Base-by-base conservation (phyloP, 2,113 vertebrate genomes). In the Pseudorhombus dupliciocellatus region DNA sequence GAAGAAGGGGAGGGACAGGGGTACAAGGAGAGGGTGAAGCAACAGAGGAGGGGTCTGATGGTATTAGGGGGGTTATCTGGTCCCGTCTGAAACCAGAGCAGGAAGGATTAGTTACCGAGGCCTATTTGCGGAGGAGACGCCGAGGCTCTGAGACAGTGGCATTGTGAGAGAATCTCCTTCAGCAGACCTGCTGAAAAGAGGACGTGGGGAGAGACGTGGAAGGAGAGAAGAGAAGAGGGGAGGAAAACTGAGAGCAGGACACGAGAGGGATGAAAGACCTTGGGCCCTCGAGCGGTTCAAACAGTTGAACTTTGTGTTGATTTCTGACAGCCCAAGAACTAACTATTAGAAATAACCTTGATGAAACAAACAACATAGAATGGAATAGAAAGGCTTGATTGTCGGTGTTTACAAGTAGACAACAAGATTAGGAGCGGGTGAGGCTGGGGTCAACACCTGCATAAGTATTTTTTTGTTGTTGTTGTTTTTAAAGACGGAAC, bases 91-190 rank as follows among this genome's bases (percentile, higher is more conserved):
- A 93, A 94, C 86, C 84, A 79, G 90, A 94, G 92, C 90, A 75
- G 81, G 65, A 69, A 60, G 80, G 91, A 93, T 94, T 80, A 80
- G 85, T 92, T 93, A 90, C 89, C 68, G 7, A 65, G 84, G 86
- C 88, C 92, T 93, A 93, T 94, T 93, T 94, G 89, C 85, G 92
- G 92, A 93, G 89, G 92, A 93, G 93, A 94, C 92, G 92, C 86
- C 40, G 87, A 88, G 93, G 87, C 92, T 88, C 77, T 85, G 90
- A 90, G 90, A 92, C 90, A 85, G 84, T 78, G 87, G 84, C 85
- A 91, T 88, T 90, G 88, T 88, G 85, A 88, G 81, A 92, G 87
- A 87, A 88, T 91, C 86, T 90, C 90, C 91, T 93, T 92, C 88
- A 91, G 72, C 75, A 70, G 77, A 56, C 68, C 70, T 60, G 82